Base-by-base conservation (phyloP, 2,888 invertebrate species). In the Tetragonula carbonaria region DNA sequence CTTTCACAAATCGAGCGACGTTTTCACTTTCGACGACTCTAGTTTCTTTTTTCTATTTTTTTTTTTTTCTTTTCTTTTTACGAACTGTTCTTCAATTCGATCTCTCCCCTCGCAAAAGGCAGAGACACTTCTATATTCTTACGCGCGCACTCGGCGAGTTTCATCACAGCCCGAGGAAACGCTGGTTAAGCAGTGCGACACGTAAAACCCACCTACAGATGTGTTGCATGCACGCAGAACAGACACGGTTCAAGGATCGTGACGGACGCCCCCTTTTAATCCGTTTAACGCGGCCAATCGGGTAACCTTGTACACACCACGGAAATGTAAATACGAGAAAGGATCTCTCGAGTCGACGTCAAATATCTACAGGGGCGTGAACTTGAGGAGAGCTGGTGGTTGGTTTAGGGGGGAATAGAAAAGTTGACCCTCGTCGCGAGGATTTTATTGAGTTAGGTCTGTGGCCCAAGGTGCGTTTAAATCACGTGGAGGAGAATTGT, bases 291-390 rank as follows among this genome's bases (percentile, higher is more conserved):
- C 57, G 59, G 38, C 70, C 77, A 63, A 63, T 63, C 62, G 71
- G 50, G 16, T 38, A 66, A 57, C 53, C 66, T 53, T 45, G 72
- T 72, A 68, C 53, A 77, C 59, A 74, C 62, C 66, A 71, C 65
- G 66, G 62, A 50, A 84, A 78, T 74, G 89, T 82, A 88, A 87
- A 88, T 79, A 89, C 63, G 38, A 53, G 76, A 70, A 74, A 86
- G 79, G 59, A 86, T 71, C 80, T 63, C 67, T 51, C 63, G 74
- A 78, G 67, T 76, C 85, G 66, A 80, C 66, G 70, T 74, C 85
- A 87, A 88, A 90, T 85, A 82, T 78, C 86, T 80, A 73, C 84
- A 21, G 82, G 82, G 83, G 75, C 68, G 84, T 51, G 79, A 79
- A 65, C 55, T 74, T 6, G 83, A 70, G 23, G 23, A 71, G 38